Percentiles rank a stretch among this genome's conserved stretches.
These are phyloP conservation scores for Eidolon helvum DNA, from an alignment of 2,113 vertebrate species.

Conservation along the genomic window DNA sequence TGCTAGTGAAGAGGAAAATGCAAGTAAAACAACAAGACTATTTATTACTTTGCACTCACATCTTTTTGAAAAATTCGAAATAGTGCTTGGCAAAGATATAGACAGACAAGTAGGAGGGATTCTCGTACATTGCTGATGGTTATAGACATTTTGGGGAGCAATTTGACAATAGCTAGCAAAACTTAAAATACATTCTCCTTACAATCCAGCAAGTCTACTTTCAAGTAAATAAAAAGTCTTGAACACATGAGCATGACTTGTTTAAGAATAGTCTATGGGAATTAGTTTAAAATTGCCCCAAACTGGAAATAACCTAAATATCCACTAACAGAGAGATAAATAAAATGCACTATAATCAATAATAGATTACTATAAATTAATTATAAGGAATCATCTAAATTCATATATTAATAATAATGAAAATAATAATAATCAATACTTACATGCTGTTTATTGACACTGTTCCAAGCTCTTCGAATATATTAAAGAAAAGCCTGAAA, in stretches of 20 bases:
- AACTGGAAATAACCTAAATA: background rate
- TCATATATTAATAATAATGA: background rate
- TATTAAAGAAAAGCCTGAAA: background rate
- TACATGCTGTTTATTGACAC: background rate
- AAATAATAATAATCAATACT: background rate
- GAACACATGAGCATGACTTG: background rate
- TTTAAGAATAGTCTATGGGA: background rate
- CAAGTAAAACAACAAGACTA: background rate
- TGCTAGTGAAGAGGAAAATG: background rate
- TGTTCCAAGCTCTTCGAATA: background rate
- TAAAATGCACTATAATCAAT: background rate
- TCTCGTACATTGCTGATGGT: background rate
- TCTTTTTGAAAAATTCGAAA: background rate
- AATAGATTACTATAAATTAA: background rate
- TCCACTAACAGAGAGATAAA: background rate
- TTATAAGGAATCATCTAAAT: background rate
- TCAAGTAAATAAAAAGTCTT: slow-evolving; percentile 13
- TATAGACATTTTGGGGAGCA: background rate
- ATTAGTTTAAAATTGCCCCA: background rate
- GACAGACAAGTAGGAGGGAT: background rate
- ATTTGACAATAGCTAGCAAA: background rate
- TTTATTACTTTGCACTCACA: background rate
- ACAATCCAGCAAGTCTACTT: background rate
- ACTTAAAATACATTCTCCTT: background rate
- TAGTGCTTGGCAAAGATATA: background rate